A percentile compares a stretch with the other conserved stretches of the same genome.
Conservation (phyloP, 2,888 invertebrate genomes). For the Melinopterus prodromus region DNA sequence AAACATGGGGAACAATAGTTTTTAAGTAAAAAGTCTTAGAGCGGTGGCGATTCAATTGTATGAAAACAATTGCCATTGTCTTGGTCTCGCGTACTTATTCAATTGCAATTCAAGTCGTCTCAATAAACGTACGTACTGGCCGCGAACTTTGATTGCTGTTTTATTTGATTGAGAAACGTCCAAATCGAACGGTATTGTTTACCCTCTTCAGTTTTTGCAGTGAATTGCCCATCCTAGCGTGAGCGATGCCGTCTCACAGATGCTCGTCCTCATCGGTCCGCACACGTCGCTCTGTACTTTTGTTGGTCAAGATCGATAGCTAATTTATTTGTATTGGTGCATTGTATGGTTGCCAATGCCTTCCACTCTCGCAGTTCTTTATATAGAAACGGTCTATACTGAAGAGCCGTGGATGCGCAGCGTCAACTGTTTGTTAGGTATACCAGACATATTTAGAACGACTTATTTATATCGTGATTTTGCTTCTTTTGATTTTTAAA, state of each 20-base stretch:
- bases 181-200: not conserved
- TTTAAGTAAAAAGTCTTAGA: too few species aligned
- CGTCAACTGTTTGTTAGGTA: not conserved
- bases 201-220: not conserved
- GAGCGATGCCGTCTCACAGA: not conserved
- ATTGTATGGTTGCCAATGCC: not conserved
- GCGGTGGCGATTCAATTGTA: too few species aligned
- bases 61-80: too few species aligned
- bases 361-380: not conserved
- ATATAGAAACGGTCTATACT: not conserved
- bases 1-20: too few species aligned
- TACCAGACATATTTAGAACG: not conserved
- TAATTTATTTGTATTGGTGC: conserved; percentile 4
- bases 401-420: not conserved
- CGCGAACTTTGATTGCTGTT: not conserved
- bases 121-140: not conserved
- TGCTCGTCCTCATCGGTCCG: not conserved
- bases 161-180: not conserved
- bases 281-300: not conserved
- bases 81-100: too few species aligned
- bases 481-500: too few species aligned
- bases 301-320: not conserved
- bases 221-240: not conserved
- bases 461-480: too few species aligned
- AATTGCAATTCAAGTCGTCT: not conserved